Evolutionary conservation across 1,140 invertebrate species (phyloP).

Genomic region (Drosophila navojoa): DNA sequence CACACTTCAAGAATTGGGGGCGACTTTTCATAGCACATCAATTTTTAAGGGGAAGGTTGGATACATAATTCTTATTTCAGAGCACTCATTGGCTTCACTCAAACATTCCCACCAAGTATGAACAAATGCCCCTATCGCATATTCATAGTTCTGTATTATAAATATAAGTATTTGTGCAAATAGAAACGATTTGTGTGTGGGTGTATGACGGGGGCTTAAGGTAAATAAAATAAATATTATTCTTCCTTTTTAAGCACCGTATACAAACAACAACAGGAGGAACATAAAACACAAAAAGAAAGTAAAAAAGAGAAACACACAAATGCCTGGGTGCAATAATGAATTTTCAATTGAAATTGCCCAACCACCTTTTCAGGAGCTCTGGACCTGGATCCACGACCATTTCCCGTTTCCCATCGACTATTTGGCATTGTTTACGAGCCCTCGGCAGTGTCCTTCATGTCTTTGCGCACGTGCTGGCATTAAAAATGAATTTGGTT

Average conservation of each 20-base stretch:
- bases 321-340: slow-evolving; percentile 49
- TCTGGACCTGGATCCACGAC: slow-evolving; percentile 15
- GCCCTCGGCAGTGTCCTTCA: slow-evolving; percentile 47
- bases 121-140: slow-evolving; percentile 4
- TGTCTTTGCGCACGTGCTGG: slow-evolving; percentile 57
- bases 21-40: not conserved
- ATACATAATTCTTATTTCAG: not conserved
- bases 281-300: slow-evolving; percentile 21
- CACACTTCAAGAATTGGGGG: not conserved
- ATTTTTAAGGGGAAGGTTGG: not conserved
- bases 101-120: slow-evolving; percentile 4
- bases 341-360: slow-evolving; percentile 61
- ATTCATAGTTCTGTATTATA: slow-evolving; percentile 9
- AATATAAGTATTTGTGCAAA: slow-evolving; percentile 14
- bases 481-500: slow-evolving; percentile 73
- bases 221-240: slow-evolving; percentile 68
- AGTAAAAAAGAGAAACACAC: slow-evolving; percentile 11
- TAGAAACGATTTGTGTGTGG: slow-evolving; percentile 12
- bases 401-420: slow-evolving; percentile 42
- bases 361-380: not conserved
- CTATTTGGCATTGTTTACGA: slow-evolving; percentile 60
- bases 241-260: slow-evolving; percentile 43
- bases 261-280: slow-evolving; percentile 33
- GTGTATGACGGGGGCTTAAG: slow-evolving; percentile 27
- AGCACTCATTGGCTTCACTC: slow-evolving; percentile 8